Percentiles rank a stretch among this genome's conserved stretches.
Conservation (phyloP, 2,797 vertebrate genomes). For the Sebastolobus alascanus region DNA sequence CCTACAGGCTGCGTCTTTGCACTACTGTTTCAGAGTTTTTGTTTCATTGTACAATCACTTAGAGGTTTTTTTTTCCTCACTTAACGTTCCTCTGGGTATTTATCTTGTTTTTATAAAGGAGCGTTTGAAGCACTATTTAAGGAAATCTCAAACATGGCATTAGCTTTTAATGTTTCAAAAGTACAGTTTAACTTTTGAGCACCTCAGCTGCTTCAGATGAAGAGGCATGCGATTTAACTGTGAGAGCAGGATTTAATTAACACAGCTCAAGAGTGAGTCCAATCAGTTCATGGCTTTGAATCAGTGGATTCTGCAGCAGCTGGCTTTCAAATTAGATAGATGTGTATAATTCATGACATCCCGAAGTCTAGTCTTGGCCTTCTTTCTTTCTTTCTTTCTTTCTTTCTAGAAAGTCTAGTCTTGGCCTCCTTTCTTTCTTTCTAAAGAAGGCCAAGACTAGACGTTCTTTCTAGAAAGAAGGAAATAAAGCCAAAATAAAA, state of each 20-base stretch:
- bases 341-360: background rate
- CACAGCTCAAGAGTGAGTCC: conserved; percentile 21
- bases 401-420: background rate
- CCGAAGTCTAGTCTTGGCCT: background rate
- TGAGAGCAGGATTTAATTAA: conserved; percentile 40
- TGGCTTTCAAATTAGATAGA: conserved; percentile 24
- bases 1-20: conserved; percentile 31
- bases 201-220: conserved; percentile 14
- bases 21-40: conserved; percentile 20
- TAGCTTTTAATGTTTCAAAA: background rate
- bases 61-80: background rate
- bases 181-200: conserved; percentile 17
- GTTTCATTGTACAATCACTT: conserved; percentile 18
- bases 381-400: too few relatives aligned
- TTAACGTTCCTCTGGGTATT: conserved; percentile 9
- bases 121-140: conserved; percentile 14
- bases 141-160: conserved; percentile 1
- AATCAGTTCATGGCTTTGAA: conserved; percentile 44
- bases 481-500: background rate
- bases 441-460: too few relatives aligned
- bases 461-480: background rate
- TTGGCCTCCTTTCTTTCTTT: too few relatives aligned
- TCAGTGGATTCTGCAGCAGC: conserved; percentile 25
- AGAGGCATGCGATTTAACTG: background rate
- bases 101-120: background rate